Evolutionary conservation across 2,113 vertebrate genomes (phyloP).

Genomic region (Ciconia stormi): DNA sequence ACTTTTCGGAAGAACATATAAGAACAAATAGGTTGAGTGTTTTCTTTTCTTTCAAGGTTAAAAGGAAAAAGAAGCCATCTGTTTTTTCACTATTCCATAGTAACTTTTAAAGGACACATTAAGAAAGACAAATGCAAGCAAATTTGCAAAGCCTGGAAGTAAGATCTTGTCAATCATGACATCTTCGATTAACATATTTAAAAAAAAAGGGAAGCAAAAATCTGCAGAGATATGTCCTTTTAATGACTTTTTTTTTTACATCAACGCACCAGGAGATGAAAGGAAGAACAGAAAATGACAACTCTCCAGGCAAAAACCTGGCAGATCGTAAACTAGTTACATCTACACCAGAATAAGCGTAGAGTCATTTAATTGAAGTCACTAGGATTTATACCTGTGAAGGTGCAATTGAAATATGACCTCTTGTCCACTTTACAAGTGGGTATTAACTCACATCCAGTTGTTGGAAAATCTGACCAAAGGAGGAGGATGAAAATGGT

Average conservation of each 20-base stretch:
- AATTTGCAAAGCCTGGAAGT: not conserved
- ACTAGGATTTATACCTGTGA: not conserved
- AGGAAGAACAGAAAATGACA: not conserved
- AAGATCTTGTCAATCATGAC: not conserved
- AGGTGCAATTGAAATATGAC: not conserved
- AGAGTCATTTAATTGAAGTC: not conserved
- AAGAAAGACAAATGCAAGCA: not conserved
- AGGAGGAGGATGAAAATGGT: not conserved
- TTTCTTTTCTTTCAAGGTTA: not conserved
- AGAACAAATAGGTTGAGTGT: not conserved
- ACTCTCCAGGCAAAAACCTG: not conserved
- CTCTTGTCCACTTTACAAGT: not conserved
- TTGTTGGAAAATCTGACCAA: not conserved
- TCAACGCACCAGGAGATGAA: not conserved
- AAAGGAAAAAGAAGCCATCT: not conserved
- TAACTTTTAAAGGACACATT: not conserved
- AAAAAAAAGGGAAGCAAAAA: not conserved
- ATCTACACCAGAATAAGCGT: not conserved
- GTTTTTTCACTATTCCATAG: not conserved
- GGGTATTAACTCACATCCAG: not conserved
- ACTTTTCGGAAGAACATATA: not conserved
- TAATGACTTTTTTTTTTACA: not conserved
- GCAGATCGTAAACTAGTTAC: not conserved
- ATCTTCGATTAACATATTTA: not conserved
- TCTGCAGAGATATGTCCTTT: not conserved